Evolutionary conservation across 1,140 invertebrate genomes (phyloP).

Genomic region (Drepana arcuata): DNA sequence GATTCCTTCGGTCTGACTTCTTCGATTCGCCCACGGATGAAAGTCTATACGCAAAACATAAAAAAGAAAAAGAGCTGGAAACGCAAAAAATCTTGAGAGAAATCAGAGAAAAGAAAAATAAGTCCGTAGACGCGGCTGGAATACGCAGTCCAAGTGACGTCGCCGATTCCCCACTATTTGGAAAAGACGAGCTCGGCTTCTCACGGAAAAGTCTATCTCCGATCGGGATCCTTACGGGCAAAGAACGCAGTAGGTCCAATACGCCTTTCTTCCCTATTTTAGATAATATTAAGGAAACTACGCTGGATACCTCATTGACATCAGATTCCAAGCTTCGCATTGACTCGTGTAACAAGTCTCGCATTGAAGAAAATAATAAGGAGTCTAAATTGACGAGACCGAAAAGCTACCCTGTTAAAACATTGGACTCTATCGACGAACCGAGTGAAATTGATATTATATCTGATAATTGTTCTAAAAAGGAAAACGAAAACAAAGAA

Average conservation of each 20-base stretch:
- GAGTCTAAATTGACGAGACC: conserved; percentile 57
- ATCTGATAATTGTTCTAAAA: conserved; percentile 19
- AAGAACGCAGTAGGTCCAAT: conserved; percentile 61
- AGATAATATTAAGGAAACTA: conserved; percentile 63
- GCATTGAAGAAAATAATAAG: conserved; percentile 14
- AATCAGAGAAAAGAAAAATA: conserved; percentile 75
- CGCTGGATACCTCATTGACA: conserved; percentile 11
- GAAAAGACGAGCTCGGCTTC: conserved; percentile 31
- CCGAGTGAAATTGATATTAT: conserved; percentile 18
- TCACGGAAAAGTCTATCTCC: conserved; percentile 56
- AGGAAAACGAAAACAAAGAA: conserved; percentile 40
- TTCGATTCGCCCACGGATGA: conserved; percentile 82
- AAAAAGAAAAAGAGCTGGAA: conserved; percentile 77
- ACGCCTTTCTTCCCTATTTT: conserved; percentile 67
- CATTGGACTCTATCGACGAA: conserved; percentile 40
- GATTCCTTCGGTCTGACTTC: conserved; percentile 84
- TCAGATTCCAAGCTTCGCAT: conserved; percentile 5
- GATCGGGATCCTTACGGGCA: conserved; percentile 33
- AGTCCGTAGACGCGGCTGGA: conserved; percentile 39
- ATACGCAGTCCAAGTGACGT: conserved; percentile 27
- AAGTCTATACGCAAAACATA: conserved; percentile 78
- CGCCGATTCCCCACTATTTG: conserved; percentile 20
- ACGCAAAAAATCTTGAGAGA: conserved; percentile 77
- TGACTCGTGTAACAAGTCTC: conserved; percentile 9
- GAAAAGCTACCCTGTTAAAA: conserved; percentile 65